Base-by-base conservation (phyloP, 2,797 vertebrate species). In the Oryzias sinensis region DNA sequence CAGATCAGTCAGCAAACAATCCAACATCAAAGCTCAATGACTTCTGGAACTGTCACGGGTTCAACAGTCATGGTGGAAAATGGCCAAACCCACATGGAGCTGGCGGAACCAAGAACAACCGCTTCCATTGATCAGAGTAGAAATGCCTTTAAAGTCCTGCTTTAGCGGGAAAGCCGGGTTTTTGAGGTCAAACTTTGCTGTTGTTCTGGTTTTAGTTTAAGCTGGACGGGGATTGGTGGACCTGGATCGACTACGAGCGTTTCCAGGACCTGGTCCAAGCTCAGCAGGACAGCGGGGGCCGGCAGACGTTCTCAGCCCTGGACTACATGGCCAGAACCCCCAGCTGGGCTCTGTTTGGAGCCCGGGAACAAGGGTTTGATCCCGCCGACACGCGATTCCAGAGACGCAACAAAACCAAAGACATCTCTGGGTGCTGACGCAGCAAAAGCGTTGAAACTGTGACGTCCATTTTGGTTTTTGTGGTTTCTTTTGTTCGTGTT, bases 191-290 rank as follows among this genome's bases (percentile, higher is more conserved):
- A 64, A 54, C 51, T 22, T 11, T 0, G 11, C 40, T 40, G 4
- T n/a, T n/a, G n/a, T 22, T 52, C 7, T 53, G 18, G 55, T 68
- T 46, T 15, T 79, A 98, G 96, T 98, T 97, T 79, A 93, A 93
- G 87, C 82, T 94, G 20, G 43, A 87, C 0, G 92, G 92, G 0
- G 88, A 94, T 62, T 97, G 97, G 96, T 89, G 90, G 90, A 98
- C 95, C 0, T 97, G 96, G 96, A 98, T 98, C 0, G 70, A 99
- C 88, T 99, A 96, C 2, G 79, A 87, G 24, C 88, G 89, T 6
- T 99, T 98, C 84, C 96, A 96, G 79, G 89, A 94, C 61, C 91
- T 97, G 51, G 78, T 91, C 43, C 80, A 49, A 59, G 75, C 72
- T 6, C 84, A 92, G 0, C 85, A 93, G 47, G 82, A 76, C 14